These are phyloP conservation scores for Phallusia fumigata DNA, from an alignment of 23 tunicate species.

Conservation along the genomic window DNA sequence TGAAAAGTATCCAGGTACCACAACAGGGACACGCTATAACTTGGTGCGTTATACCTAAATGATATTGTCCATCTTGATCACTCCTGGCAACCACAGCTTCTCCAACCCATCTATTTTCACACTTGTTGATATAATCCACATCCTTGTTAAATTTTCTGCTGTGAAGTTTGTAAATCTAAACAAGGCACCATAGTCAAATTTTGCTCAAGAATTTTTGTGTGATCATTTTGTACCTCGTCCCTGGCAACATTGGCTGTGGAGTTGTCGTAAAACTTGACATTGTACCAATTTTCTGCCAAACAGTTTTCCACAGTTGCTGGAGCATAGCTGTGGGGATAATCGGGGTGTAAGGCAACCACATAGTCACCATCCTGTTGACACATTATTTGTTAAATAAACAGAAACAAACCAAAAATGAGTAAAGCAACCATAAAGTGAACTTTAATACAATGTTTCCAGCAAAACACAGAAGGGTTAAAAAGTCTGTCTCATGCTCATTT, in stretches of 20 bases:
- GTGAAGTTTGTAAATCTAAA: constrained; percentile 48
- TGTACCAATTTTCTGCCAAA: constrained; percentile 28
- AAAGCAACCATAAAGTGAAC: too few species aligned
- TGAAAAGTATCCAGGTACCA: too few species aligned
- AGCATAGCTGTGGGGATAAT: constrained; percentile 57
- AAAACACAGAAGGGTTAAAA: too few species aligned
- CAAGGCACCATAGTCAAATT: background rate
- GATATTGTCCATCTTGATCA: constrained; percentile 73
- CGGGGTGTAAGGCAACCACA: constrained; percentile 63
- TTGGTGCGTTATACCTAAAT: constrained; percentile 82
- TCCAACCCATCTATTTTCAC: constrained; percentile 78
- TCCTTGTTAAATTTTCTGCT: constrained; percentile 40
- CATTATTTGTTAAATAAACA: background rate
- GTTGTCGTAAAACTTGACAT: constrained; percentile 60
- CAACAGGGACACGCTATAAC: too few species aligned
- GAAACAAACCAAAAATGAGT: too few species aligned
- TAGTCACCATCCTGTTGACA: constrained; percentile 28
- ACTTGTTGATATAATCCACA: constrained; percentile 41
- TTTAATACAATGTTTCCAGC: too few species aligned
- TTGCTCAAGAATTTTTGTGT: background rate
- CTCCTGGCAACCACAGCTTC: constrained; percentile 78
- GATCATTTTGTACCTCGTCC: constrained; percentile 45
- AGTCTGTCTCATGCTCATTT: too few species aligned
- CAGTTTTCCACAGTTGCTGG: constrained; percentile 41
- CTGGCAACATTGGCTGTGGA: constrained; percentile 46